These are phyloP conservation scores for Gobionotothen gibberifrons DNA, from an alignment of 2,797 vertebrate species.

Conservation along the genomic window DNA sequence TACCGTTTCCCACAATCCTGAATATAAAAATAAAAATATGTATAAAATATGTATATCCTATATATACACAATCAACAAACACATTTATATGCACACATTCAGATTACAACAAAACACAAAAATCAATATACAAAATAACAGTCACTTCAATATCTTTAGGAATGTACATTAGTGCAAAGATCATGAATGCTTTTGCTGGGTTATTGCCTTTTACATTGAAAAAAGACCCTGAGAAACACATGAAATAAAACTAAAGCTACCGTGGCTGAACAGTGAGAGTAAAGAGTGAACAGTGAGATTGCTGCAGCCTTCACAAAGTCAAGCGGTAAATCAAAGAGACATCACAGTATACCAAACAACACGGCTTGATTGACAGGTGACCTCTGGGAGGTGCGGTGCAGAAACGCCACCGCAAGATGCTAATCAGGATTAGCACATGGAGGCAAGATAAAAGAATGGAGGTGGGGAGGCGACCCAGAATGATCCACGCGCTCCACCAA, in stretches of 20 bases:
- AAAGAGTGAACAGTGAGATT: not conserved
- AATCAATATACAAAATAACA: too few species aligned
- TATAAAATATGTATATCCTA: too few species aligned
- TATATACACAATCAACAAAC: too few species aligned
- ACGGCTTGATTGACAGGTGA: conserved; percentile 61
- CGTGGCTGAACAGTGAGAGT: not conserved
- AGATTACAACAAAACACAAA: too few species aligned
- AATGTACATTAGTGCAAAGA: not conserved
- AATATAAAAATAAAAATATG: too few species aligned
- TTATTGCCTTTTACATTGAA: not conserved
- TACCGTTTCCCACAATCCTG: too few species aligned
- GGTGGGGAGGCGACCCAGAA: conserved; percentile 17
- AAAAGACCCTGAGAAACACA: not conserved
- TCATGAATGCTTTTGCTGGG: not conserved
- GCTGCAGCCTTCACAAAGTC: conserved; percentile 33
- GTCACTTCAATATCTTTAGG: too few species aligned
- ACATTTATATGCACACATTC: too few species aligned
- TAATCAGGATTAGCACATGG: conserved; percentile 61
- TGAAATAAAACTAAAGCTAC: not conserved
- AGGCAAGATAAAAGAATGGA: conserved; percentile 44
- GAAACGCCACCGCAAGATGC: conserved; percentile 51
- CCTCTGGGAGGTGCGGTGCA: conserved; percentile 50
- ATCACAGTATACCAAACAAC: conserved; percentile 28
- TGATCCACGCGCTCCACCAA: not conserved
- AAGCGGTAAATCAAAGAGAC: conserved; percentile 44